Conservation (phyloP, 2,113 vertebrate species). For the Dunckerocampus dactyliophorus region DNA sequence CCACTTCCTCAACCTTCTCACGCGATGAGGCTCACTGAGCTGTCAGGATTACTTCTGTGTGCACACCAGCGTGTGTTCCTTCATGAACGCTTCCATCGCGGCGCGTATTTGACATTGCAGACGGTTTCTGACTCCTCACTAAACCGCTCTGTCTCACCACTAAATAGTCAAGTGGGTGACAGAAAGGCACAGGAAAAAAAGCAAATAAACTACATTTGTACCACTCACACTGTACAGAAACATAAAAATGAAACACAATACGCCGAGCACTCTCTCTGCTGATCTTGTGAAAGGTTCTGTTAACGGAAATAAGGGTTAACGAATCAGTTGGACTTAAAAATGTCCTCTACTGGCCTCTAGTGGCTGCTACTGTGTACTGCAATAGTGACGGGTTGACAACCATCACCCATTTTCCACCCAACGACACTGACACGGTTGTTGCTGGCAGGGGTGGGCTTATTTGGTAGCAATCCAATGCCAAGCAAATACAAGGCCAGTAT, state of each 20-base stretch:
- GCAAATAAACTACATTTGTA: neutral
- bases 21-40: conserved; percentile 41
- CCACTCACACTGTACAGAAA: neutral
- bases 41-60: conserved; percentile 14
- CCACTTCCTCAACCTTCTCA: conserved; percentile 59
- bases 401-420: neutral
- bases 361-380: neutral
- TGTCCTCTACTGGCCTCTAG: conserved; percentile 14
- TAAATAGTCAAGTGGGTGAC: neutral
- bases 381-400: neutral
- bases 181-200: neutral
- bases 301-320: neutral
- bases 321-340: neutral
- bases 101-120: neutral
- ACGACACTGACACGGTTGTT: neutral
- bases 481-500: too few species aligned
- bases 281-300: neutral
- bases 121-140: neutral
- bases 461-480: too few species aligned
- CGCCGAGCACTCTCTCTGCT: neutral
- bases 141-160: neutral
- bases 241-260: neutral
- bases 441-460: too few species aligned
- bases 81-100: neutral
- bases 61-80: conserved; percentile 1